These are phyloP conservation scores for Eunapius fragilis DNA, from an alignment of 37 sponge, comb jelly and placozoan species.

Conservation along the genomic window DNA sequence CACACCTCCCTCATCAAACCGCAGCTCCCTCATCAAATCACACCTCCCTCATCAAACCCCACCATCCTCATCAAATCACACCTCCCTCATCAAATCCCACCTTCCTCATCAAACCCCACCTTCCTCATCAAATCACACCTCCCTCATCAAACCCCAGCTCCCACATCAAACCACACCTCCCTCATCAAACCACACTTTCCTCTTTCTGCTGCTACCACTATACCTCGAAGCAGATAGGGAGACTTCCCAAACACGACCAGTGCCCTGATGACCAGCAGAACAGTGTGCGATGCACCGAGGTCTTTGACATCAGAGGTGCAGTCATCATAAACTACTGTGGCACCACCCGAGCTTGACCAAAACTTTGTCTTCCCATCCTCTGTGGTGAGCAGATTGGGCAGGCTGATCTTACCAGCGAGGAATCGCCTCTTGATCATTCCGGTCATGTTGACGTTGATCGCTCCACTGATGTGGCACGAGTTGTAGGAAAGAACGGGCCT, in stretches of 20 bases:
- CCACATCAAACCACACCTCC: no score
- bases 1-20: no score
- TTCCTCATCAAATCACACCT: no score
- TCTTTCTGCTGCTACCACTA: not conserved
- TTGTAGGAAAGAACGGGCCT: slow-evolving; percentile 71
- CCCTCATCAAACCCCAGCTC: no score
- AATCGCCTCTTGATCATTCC: slow-evolving; percentile 64
- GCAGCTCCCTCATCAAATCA: no score
- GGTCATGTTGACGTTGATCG: slow-evolving; percentile 55
- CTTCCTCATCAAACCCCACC: no score
- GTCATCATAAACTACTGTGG: slow-evolving; percentile 69
- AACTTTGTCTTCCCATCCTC: slow-evolving; percentile 64
- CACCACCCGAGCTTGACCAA: not conserved
- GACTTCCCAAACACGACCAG: slow-evolving; percentile 37
- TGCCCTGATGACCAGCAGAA: slow-evolving; percentile 36
- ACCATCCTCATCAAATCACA: no score
- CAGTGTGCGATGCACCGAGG: slow-evolving; percentile 11
- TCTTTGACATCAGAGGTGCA: slow-evolving; percentile 29
- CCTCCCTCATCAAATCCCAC: no score
- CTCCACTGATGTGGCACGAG: slow-evolving; percentile 65
- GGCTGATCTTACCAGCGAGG: slow-evolving; percentile 64
- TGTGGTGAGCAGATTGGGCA: slow-evolving; percentile 63
- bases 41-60: no score
- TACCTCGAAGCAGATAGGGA: slow-evolving; percentile 54
- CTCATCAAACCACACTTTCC: no score